phyloP scores from a whole-genome alignment of 2,888 invertebrate species.

The Ophraella communa region DNA sequence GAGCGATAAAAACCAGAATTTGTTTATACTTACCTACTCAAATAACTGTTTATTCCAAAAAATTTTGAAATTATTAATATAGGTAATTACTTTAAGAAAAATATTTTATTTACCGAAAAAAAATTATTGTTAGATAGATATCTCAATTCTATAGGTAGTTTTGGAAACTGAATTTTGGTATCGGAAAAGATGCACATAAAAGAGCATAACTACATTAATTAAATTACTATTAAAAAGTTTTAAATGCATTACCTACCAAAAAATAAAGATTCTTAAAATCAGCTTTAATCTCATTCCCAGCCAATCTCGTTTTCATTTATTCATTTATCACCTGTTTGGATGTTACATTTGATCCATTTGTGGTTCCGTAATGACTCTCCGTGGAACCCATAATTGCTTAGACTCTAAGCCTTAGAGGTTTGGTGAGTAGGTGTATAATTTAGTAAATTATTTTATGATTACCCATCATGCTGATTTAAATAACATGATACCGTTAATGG shows the following conservation, averaged over 20 bases:
- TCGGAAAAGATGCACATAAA: too few relatives aligned
- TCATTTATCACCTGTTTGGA: constrained; percentile 15
- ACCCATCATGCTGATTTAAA: background rate
- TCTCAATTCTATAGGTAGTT: too few relatives aligned
- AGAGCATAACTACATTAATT: too few relatives aligned
- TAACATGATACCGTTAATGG: background rate
- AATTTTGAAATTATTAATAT: background rate
- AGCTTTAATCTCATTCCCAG: background rate
- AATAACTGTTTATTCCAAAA: too few relatives aligned
- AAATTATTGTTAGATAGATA: too few relatives aligned
- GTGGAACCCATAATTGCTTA: constrained; percentile 12
- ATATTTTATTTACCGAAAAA: too few relatives aligned
- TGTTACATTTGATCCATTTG: constrained; percentile 9
- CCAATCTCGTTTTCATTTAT: background rate
- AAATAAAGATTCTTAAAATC: background rate
- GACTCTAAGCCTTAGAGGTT: too few relatives aligned
- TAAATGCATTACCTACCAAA: too few relatives aligned
- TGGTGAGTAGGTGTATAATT: constrained; percentile 1
- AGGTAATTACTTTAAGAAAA: background rate
- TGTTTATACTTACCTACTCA: too few relatives aligned
- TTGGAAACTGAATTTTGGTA: too few relatives aligned
- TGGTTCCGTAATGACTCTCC: constrained; percentile 12
- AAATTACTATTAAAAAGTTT: too few relatives aligned
- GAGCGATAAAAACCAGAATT: background rate
- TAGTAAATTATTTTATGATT: background rate